These are phyloP conservation scores for Globia sparganii DNA, from an alignment of 2,888 invertebrate species.

Conservation along the genomic window DNA sequence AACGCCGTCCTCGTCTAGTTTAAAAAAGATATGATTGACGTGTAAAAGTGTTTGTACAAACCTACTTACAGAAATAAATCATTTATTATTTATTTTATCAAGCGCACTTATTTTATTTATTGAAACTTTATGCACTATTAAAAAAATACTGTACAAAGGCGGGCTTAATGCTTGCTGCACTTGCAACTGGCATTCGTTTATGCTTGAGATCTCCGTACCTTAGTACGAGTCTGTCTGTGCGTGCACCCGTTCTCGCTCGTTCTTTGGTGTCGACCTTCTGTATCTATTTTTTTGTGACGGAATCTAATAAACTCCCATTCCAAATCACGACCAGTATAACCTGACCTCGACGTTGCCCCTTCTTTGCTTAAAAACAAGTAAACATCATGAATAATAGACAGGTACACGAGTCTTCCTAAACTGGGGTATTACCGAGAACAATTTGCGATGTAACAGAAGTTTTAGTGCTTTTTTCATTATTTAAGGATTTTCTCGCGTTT, in stretches of 20 bases:
- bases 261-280: conserved; percentile 1
- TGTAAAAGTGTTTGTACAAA: too few species aligned
- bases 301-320: conserved; percentile 71
- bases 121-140: too few species aligned
- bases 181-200: background rate
- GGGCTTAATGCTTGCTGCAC: too few species aligned
- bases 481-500: conserved; percentile 21
- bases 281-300: background rate
- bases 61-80: too few species aligned
- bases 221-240: too few species aligned
- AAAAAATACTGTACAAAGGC: too few species aligned
- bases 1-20: too few species aligned
- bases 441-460: conserved; percentile 53
- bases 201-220: too few species aligned
- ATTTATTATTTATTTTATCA: too few species aligned
- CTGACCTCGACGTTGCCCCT: conserved; percentile 43
- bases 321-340: conserved; percentile 54
- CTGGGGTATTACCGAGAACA: conserved; percentile 54
- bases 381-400: conserved; percentile 39
- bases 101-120: background rate
- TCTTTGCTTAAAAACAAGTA: conserved; percentile 15
- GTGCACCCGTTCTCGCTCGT: background rate
- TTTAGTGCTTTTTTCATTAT: conserved; percentile 47
- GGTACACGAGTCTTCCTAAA: conserved; percentile 49
- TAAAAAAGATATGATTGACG: too few species aligned